phyloP scores from a whole-genome alignment of 2,888 invertebrate genomes.

The Diaphora mendica region DNA sequence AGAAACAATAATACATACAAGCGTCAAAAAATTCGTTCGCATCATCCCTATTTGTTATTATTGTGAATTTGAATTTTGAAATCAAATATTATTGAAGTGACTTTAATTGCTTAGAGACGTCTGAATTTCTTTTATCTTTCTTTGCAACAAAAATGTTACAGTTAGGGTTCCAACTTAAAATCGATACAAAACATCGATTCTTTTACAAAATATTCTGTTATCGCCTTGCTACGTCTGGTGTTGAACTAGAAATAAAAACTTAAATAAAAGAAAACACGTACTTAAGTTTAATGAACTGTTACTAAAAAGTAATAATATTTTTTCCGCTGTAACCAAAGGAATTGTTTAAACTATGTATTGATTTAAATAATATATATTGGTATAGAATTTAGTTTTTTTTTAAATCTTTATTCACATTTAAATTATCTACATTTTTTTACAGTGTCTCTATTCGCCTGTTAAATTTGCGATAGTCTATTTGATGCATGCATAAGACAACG shows the following conservation, averaged over 20 bases:
- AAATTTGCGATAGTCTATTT: background rate
- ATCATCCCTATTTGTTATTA: too few species aligned
- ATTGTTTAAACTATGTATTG: background rate
- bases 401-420: too few species aligned
- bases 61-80: background rate
- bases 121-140: background rate
- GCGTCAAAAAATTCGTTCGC: too few species aligned
- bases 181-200: conserved; percentile 2
- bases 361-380: background rate
- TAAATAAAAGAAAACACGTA: background rate
- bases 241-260: background rate
- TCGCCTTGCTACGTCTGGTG: conserved; percentile 25
- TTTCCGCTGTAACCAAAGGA: background rate
- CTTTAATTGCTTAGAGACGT: background rate
- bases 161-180: conserved; percentile 34
- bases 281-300: background rate
- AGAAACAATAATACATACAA: too few species aligned
- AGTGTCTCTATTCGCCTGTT: too few species aligned
- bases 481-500: background rate
- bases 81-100: background rate
- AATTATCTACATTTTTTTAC: too few species aligned
- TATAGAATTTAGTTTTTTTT: background rate
- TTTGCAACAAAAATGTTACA: conserved; percentile 11
- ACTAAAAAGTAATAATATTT: background rate
- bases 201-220: background rate